Conservation (phyloP, 2,888 invertebrate genomes). For the Caenorhabditis sp. region DNA sequence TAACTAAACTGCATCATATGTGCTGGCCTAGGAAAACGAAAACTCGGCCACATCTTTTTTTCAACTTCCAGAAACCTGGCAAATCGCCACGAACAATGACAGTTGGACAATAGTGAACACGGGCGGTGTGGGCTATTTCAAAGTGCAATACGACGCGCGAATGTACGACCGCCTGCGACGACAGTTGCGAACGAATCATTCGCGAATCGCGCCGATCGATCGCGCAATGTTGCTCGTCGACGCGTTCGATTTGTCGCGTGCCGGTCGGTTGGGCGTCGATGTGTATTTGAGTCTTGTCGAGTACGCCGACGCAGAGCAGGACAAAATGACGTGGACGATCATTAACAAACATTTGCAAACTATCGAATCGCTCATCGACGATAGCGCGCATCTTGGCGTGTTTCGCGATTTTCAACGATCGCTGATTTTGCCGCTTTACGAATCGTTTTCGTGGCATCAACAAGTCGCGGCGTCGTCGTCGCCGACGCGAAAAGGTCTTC, state of each 20-base stretch:
- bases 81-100: neutral
- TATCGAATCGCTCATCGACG: constrained; percentile 55
- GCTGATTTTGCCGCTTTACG: constrained; percentile 53
- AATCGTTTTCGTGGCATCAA: constrained; percentile 53
- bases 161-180: constrained; percentile 45
- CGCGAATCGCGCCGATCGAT: constrained; percentile 51
- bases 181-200: constrained; percentile 49
- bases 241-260: constrained; percentile 56
- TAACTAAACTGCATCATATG: too few relatives aligned
- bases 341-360: constrained; percentile 48
- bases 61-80: constrained; percentile 16
- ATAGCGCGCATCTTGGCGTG: constrained; percentile 42
- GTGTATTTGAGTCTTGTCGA: constrained; percentile 54
- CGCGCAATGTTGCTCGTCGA: constrained; percentile 58
- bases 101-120: constrained; percentile 59
- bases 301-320: constrained; percentile 53
- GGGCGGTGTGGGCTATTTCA: constrained; percentile 59
- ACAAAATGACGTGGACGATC: constrained; percentile 59
- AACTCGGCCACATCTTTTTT: too few relatives aligned
- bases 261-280: constrained; percentile 49
- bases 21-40: too few relatives aligned
- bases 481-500: constrained; percentile 28
- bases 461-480: constrained; percentile 51
- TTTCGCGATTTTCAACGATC: constrained; percentile 58
- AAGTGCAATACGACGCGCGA: constrained; percentile 50